Evolutionary conservation across 2,113 vertebrate species (phyloP), one percentile per base, ranked within the genome.

Genomic region (Zingel zingel): DNA sequence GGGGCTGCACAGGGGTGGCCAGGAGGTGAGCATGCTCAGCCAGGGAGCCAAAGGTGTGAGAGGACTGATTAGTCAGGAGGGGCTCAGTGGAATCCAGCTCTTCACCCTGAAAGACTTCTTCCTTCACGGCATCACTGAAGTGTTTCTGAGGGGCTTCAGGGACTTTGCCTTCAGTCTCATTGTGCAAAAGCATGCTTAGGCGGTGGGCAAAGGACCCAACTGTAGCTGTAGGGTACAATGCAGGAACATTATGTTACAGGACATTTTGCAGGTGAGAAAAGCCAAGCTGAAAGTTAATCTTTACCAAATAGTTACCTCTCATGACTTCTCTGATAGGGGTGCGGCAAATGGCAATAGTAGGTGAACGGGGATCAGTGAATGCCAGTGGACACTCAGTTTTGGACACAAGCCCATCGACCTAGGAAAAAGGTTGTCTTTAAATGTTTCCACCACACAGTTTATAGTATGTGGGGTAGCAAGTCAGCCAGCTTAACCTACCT

Each of bases 341-440:
- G 61, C 97, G 96, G 5, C 74, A 82, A 27, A 99, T 92, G 0
- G 96, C 97, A 16, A 93, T 80, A 0, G 97, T 95, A 5, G 98
- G 98, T 1, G 98, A 99, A 0, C 97, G 96, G 0, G 97, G 97
- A 89, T 99, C 98, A 6, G 75, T 39, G 2, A 86, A 88, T 47
- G 83, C 86, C n/a, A 67, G 21, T 0, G 74, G 58, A 7, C 81
- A 69, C n/a, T 82, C 84, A 4, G 23, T 48, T 87, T 77, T 85
- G 13, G 88, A 54, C 16, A 69, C 82, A 57, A 45, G 9, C 0
- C 74, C 90, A 30, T 27, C 62, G 19, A 93, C 82, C 95, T 95
- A 30, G 1, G 18, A 58, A 14, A 14, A 76, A 9, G n/a, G n/a
- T n/a, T 16, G 5, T 45, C n/a, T 14, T n/a, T 27, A 30, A 63